Evolutionary conservation across 2,113 vertebrate genomes (phyloP).

Genomic region (Siniperca chuatsi): DNA sequence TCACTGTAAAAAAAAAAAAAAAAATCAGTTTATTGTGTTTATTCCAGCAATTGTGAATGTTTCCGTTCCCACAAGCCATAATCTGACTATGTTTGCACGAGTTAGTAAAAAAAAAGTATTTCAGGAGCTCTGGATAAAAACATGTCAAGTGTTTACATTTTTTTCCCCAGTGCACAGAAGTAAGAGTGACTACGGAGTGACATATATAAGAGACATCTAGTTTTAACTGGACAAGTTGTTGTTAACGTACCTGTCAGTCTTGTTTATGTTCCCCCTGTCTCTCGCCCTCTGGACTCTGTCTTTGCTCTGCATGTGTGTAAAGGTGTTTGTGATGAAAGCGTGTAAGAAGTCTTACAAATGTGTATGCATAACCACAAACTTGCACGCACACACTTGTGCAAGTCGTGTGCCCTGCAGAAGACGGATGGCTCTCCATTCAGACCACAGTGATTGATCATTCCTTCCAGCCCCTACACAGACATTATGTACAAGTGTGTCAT

Average conservation of each 20-base stretch:
- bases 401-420: not conserved
- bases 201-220: not conserved
- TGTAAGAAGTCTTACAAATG: slow-evolving; percentile 32
- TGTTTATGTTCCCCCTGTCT: slow-evolving; percentile 52
- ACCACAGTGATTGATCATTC: slow-evolving; percentile 13
- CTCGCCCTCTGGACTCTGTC: slow-evolving; percentile 64
- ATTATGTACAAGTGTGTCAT: slow-evolving; percentile 1
- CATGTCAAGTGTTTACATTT: not conserved
- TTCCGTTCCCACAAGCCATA: slow-evolving; percentile 32
- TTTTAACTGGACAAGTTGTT: slow-evolving; percentile 30
- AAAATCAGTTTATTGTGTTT: slow-evolving; percentile 2
- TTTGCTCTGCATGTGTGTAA: slow-evolving; percentile 21
- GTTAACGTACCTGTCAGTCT: slow-evolving; percentile 52
- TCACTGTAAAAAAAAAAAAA: not conserved
- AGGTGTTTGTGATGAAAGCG: slow-evolving; percentile 43
- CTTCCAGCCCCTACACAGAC: not conserved
- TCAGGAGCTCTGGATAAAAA: not conserved
- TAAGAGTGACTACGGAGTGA: not conserved
- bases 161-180: not conserved
- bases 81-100: slow-evolving; percentile 2
- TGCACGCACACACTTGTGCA: not conserved
- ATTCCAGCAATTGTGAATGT: slow-evolving; percentile 26
- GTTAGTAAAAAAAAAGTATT: not conserved
- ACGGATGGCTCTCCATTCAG: not conserved
- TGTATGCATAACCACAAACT: not conserved